Conservation (phyloP, 1,140 invertebrate species). For the Apis florea region DNA sequence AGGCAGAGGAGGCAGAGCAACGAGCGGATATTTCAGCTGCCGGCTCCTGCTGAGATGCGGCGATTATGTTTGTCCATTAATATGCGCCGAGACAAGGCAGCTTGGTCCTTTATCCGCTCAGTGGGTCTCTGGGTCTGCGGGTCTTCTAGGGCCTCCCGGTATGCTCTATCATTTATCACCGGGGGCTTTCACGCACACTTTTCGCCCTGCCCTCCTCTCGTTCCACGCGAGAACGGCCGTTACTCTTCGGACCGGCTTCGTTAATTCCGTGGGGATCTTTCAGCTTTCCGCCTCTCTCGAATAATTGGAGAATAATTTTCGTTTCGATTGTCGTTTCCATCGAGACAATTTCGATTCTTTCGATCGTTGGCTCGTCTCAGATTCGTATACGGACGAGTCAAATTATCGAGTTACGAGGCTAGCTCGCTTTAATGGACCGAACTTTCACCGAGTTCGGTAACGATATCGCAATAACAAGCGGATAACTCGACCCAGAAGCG, state of each 20-base stretch:
- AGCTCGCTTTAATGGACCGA: not conserved
- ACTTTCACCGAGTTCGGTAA: not conserved
- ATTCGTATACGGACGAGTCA: not conserved
- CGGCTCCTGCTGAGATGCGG: slow-evolving; percentile 76
- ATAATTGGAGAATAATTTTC: no score
- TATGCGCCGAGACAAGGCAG: slow-evolving; percentile 77
- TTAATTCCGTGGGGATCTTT: not conserved
- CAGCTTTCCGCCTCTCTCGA: not conserved
- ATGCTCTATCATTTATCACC: slow-evolving; percentile 78
- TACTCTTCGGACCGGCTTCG: slow-evolving; percentile 14
- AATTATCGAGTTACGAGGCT: not conserved
- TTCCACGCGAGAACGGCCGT: slow-evolving; percentile 32
- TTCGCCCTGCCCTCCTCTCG: slow-evolving; percentile 51
- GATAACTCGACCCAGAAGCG: not conserved
- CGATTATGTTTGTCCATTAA: slow-evolving; percentile 80
- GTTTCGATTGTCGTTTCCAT: no score
- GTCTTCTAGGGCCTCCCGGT: slow-evolving; percentile 72
- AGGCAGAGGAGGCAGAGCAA: slow-evolving; percentile 54
- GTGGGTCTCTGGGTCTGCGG: slow-evolving; percentile 77
- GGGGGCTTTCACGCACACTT: slow-evolving; percentile 67
- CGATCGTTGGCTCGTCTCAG: no score
- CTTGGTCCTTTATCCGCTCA: slow-evolving; percentile 68
- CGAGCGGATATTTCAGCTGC: slow-evolving; percentile 68
- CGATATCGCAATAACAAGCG: slow-evolving; percentile 22
- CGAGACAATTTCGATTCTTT: no score